Base-by-base conservation (phyloP, 64 coral and sea anemone genomes). In the Platygyra sinensis region DNA sequence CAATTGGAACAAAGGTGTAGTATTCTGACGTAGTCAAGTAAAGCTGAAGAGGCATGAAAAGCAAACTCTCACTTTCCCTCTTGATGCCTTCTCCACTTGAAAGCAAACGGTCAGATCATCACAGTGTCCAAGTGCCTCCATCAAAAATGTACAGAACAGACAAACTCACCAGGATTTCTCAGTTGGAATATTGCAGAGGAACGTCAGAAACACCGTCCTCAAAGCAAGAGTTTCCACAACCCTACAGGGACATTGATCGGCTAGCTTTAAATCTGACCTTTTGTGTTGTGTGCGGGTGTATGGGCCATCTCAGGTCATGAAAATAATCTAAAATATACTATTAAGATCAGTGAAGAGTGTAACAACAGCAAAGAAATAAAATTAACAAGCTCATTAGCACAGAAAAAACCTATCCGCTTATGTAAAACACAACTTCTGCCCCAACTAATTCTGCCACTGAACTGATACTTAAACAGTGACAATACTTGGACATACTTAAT, bases 121-220 rank as follows among this genome's bases (percentile, higher is more conserved):
- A 67, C 3, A 67, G 64, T 67, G 64, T 67, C 64, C 64, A 67
- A 67, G 64, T 67, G 64, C 64, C 64, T 27, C 64, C 64, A 67
- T 67, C 64, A 67, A 22, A 27, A 67, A 67, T 67, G 54, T 9
- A 2, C n/a, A 22, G 64, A 67, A 14, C 54, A 57, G 54, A 57
- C 15, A 57, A 57, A 57, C 54, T 57, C 54, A 67, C 64, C 64
- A 67, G 64, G 64, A 67, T 67, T 67, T 67, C 62, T 67, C 64
- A 67, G 64, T 67, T 67, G 64, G 64, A 67, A 67, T 67, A 67
- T 67, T 27, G n/a, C 64, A 67, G 64, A 67, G 64, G 64, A 57
- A 67, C 64, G n/a, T 67, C 64, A 24, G 64, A 67, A 67, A 67
- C 64, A 67, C 64, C 19, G 7, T 20, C n/a, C 64, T 67, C 19